phyloP scores from a whole-genome alignment of 1,140 invertebrate species.

The Idris sp. region DNA sequence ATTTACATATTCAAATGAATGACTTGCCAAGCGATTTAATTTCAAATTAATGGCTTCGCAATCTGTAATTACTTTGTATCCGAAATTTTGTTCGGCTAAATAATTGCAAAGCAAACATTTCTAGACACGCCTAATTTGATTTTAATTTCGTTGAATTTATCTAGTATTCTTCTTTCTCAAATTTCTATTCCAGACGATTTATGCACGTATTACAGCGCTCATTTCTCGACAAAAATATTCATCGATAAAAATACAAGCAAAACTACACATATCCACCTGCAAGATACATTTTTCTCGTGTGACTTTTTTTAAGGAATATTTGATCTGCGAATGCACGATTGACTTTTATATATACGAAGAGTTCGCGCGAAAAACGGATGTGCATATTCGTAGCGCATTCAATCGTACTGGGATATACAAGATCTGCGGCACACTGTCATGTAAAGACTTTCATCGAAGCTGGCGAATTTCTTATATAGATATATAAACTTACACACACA shows the following conservation, averaged over 20 bases:
- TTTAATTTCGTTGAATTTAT: constrained; percentile 2
- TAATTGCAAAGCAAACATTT: constrained; percentile 9
- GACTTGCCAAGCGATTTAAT: constrained; percentile 37
- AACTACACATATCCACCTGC: constrained; percentile 19
- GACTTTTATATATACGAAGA: constrained; percentile 45
- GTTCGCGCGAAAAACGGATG: constrained; percentile 37
- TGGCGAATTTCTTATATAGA: constrained; percentile 32
- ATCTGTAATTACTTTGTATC: constrained; percentile 18
- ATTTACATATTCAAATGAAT: constrained; percentile 34
- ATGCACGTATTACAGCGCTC: constrained; percentile 41
- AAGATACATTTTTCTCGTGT: constrained; percentile 42
- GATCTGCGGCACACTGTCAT: constrained; percentile 41
- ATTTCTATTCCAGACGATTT: constrained; percentile 34
- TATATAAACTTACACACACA: no score
- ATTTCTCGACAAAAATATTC: constrained; percentile 51
- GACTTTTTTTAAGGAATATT: constrained; percentile 51
- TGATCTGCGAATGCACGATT: constrained; percentile 46
- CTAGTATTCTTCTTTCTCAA: constrained; percentile 6
- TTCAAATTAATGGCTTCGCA: constrained; percentile 23
- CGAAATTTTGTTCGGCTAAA: not conserved
- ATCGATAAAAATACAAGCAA: constrained; percentile 40
- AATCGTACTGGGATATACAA: constrained; percentile 47
- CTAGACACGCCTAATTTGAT: not conserved
- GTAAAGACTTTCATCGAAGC: constrained; percentile 16
- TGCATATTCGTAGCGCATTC: constrained; percentile 49